phyloP scores from a whole-genome alignment of 2,797 vertebrate genomes.

The Bradypodion ventrale region DNA sequence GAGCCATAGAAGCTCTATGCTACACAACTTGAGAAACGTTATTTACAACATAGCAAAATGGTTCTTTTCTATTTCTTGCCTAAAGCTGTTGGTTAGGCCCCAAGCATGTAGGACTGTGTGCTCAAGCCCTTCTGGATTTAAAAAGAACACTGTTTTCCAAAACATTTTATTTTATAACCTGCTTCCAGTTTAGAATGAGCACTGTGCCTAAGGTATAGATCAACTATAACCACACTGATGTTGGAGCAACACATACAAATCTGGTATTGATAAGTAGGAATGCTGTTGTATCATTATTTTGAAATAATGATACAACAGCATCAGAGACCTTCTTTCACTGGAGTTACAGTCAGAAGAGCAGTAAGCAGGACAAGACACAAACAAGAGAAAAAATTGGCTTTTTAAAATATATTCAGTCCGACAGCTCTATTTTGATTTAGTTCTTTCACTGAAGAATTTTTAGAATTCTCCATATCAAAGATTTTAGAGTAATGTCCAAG shows the following conservation, averaged over 20 bases:
- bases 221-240: not conserved
- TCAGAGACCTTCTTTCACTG: not conserved
- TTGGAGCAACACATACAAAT: not conserved
- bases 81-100: constrained; percentile 39
- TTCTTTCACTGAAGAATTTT: too few relatives aligned
- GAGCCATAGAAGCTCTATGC: constrained; percentile 49
- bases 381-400: not conserved
- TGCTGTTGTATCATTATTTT: too few relatives aligned
- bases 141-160: not conserved
- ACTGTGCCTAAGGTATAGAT: not conserved
- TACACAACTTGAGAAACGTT: constrained; percentile 38
- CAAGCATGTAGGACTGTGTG: constrained; percentile 29
- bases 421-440: not conserved
- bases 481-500: too few relatives aligned
- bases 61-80: constrained; percentile 33
- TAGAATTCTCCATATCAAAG: too few relatives aligned
- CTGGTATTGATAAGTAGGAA: not conserved
- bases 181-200: not conserved
- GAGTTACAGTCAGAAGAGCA: not conserved
- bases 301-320: not conserved
- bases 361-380: not conserved
- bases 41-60: constrained; percentile 56
- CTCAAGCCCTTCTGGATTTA: constrained; percentile 4
- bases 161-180: not conserved
- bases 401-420: not conserved